Conservation (phyloP, 2,797 vertebrate species). For the Peromyscus nudipes region DNA sequence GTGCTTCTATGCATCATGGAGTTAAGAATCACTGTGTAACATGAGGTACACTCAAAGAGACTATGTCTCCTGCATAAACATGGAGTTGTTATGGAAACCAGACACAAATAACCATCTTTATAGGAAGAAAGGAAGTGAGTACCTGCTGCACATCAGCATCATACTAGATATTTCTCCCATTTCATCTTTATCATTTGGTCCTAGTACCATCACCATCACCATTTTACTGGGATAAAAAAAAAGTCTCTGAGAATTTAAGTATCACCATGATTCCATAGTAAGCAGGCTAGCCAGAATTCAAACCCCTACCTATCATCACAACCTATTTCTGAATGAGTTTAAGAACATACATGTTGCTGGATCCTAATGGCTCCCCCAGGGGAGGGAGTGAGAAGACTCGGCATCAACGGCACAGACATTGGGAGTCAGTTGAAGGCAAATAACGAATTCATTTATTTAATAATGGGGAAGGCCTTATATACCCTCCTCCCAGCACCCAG, state of each 20-base stretch:
- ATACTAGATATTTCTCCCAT: not conserved
- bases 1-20: not conserved
- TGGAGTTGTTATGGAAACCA: not conserved
- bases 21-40: not conserved
- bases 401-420: too few species aligned
- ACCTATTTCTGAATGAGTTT: not conserved
- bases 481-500: too few species aligned
- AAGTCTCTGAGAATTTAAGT: not conserved
- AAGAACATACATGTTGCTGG: too few species aligned
- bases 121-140: not conserved
- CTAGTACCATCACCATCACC: not conserved
- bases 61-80: not conserved
- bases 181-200: not conserved
- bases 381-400: too few species aligned
- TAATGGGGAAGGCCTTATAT: too few species aligned
- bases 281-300: not conserved
- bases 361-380: too few species aligned
- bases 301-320: not conserved
- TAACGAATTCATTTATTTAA: too few species aligned
- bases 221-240: constrained; percentile 7
- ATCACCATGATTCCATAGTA: not conserved
- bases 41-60: not conserved
- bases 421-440: too few species aligned
- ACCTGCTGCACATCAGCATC: not conserved
- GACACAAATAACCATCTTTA: constrained; percentile 27